These are phyloP conservation scores for Scomberomorus guttatus DNA, from an alignment of 2,797 vertebrate genomes.

Conservation along the genomic window DNA sequence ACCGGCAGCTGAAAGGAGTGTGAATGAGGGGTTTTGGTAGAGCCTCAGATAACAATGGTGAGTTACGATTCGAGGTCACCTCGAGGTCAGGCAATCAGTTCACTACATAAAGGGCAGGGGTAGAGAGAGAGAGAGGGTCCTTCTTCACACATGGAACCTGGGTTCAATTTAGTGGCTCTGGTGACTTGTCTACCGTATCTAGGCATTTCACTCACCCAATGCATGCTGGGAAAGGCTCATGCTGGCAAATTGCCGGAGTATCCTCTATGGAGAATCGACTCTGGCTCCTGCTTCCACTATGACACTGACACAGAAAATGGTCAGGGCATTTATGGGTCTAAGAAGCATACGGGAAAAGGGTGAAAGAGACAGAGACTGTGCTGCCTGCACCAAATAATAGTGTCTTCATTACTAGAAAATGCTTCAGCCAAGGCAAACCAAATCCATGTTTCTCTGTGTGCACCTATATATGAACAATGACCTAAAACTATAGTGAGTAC, in stretches of 20 bases:
- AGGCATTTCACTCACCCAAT: slow-evolving; percentile 32
- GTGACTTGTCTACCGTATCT: slow-evolving; percentile 22
- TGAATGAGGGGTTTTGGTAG: slow-evolving; percentile 28
- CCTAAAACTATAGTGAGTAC: neutral
- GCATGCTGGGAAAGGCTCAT: slow-evolving; percentile 41
- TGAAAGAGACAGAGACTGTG: neutral
- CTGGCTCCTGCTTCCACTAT: slow-evolving; percentile 1
- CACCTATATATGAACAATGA: slow-evolving; percentile 8
- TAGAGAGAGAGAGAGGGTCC: neutral
- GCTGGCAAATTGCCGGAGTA: slow-evolving; percentile 37
- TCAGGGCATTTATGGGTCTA: slow-evolving; percentile 9
- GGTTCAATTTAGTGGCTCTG: slow-evolving; percentile 23
- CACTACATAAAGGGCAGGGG: slow-evolving; percentile 33
- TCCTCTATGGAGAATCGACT: slow-evolving; percentile 33
- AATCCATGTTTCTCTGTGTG: neutral
- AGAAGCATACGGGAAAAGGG: neutral
- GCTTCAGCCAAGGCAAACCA: neutral
- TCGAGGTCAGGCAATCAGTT: slow-evolving; percentile 56
- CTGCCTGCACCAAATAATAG: neutral
- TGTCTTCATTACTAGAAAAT: neutral
- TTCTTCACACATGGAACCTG: slow-evolving; percentile 16
- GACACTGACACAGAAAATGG: slow-evolving; percentile 27
- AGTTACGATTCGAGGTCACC: slow-evolving; percentile 40
- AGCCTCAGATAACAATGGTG: slow-evolving; percentile 40
- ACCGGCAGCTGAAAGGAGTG: slow-evolving; percentile 37